These are phyloP conservation scores for Phymanthus crucifer DNA, from an alignment of 92 coral and sea anemone species.

Conservation along the genomic window DNA sequence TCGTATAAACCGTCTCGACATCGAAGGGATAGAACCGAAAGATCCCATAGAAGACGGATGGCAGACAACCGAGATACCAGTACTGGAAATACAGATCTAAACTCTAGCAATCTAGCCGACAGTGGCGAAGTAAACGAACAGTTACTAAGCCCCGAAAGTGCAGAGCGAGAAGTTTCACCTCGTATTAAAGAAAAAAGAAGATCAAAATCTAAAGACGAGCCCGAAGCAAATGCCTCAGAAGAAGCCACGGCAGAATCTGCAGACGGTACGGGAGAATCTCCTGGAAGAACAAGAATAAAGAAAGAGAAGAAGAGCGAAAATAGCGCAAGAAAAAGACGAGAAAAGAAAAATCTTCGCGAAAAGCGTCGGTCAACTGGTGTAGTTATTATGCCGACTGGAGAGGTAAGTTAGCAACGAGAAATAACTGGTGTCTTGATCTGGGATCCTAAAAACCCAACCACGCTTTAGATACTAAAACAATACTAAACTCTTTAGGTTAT, in stretches of 20 bases:
- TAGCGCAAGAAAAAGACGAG: conserved; percentile 79
- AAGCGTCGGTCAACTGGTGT: conserved; percentile 99
- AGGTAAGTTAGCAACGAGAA: conserved; percentile 50
- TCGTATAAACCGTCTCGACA: conserved; percentile 55
- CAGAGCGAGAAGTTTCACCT: conserved; percentile 54
- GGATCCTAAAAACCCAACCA: background rate
- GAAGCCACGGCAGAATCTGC: conserved; percentile 75
- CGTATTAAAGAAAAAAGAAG: conserved; percentile 72
- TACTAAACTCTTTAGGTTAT: background rate
- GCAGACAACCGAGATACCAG: conserved; percentile 63
- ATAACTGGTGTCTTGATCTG: conserved; percentile 16
- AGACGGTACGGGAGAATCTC: conserved; percentile 72
- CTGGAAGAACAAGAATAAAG: conserved; percentile 83
- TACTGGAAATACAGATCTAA: conserved; percentile 60
- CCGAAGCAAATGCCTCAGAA: conserved; percentile 68
- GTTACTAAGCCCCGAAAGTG: conserved; percentile 61
- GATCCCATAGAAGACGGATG: conserved; percentile 67
- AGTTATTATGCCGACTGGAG: conserved; percentile 95
- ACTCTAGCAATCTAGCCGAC: conserved; percentile 63
- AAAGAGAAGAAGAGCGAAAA: conserved; percentile 88
- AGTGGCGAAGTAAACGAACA: conserved; percentile 62
- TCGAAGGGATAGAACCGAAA: conserved; percentile 72
- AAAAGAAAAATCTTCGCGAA: conserved; percentile 89
- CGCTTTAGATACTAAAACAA: conserved; percentile 7
- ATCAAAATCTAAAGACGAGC: conserved; percentile 75